These are phyloP conservation scores for Clupea harengus DNA, from an alignment of 2,113 vertebrate species.

Conservation along the genomic window DNA sequence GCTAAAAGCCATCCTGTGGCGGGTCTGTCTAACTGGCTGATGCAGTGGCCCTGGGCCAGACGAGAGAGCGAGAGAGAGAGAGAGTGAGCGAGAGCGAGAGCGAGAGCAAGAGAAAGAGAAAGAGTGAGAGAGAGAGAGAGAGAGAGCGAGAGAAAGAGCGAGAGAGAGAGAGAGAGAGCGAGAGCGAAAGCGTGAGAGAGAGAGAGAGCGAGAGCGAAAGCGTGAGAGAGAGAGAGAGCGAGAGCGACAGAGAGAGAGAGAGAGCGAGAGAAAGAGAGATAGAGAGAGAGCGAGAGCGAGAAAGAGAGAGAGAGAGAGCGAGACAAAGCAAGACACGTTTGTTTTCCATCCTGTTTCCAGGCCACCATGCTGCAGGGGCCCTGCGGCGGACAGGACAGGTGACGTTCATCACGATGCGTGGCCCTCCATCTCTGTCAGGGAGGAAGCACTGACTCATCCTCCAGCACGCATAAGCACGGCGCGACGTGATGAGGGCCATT, in stretches of 20 bases:
- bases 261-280: neutral
- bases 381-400: neutral
- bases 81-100: neutral
- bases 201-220: neutral
- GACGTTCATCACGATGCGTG: neutral
- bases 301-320: neutral
- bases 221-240: neutral
- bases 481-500: neutral
- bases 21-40: conserved; percentile 27
- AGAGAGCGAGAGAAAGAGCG: neutral
- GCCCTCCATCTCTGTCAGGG: neutral
- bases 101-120: neutral
- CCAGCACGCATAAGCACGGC: neutral
- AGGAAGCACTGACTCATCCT: neutral
- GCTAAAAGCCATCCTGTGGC: conserved; percentile 32
- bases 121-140: neutral
- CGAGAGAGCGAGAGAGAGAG: neutral
- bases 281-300: neutral
- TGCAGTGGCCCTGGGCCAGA: conserved; percentile 26
- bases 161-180: neutral
- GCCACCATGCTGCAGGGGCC: neutral
- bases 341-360: neutral
- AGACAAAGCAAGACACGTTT: neutral
- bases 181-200: neutral
- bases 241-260: neutral